Evolutionary conservation across 2,797 vertebrate species (phyloP), one percentile per base, ranked within the genome.

Genomic region (Meda fulgida): DNA sequence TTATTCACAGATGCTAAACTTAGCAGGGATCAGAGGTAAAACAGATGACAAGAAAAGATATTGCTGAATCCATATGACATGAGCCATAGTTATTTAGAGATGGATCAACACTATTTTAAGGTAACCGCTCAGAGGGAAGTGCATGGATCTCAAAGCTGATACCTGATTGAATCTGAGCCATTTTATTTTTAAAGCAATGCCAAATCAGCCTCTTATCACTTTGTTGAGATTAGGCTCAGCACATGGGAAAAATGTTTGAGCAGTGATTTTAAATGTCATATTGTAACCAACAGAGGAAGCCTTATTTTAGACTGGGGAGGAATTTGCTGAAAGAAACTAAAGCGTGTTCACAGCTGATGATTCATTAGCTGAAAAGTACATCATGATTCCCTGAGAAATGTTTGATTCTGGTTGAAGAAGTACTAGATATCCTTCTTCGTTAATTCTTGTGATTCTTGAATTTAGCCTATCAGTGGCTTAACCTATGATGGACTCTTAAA

Each of bases 1-100:
- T 83, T 55, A 85, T 88, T 89, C 84, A 81, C 87, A 85, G 72
- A 84, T 58, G 84, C 38, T 86, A 40, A 87, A 84, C 78, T 86
- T 83, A 87, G 87, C 88, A 87, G 67, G 58, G 77, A 69, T 82
- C 60, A 67, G 70, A 91, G 90, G 88, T 87, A 87, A 75, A 89
- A 63, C 34, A 78, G 1, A 3, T 65, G 67, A 82, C 14, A 26
- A 51, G 38, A 78, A 43, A 34, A 72, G 9, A 69, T 40, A 43
- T 46, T 51, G 46, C 69, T 48, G 26, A 65, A 72, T 72, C 67
- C 83, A 85, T 72, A 48, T 65, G 80, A 60, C 7, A 0, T 38
- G 9, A 71, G 51, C 63, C 63, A 31, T 78, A 38, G 51, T 26
- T 71, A 48, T 84, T 79, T 60, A 84, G 53, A 79, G 19, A 8